Evolutionary conservation across 2,888 invertebrate genomes (phyloP).

Genomic region (Agrotis clavis): DNA sequence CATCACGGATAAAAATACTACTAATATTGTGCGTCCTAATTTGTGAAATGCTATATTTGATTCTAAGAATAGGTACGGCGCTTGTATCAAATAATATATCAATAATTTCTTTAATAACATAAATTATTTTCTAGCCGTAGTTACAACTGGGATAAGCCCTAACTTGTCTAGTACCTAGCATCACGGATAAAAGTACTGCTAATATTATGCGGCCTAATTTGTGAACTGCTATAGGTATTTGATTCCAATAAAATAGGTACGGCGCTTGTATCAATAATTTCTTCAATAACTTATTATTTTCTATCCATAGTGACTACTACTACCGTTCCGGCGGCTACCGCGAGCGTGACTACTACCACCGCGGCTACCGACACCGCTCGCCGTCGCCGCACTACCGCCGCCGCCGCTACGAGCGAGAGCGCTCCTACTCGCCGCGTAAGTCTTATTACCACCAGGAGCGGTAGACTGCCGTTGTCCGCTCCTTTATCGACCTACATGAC

Average conservation of each 20-base stretch:
- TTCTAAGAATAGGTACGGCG: no score
- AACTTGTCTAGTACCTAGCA: no score
- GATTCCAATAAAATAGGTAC: no score
- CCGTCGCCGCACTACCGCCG: conserved; percentile 94
- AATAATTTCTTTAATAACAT: conserved; percentile 15
- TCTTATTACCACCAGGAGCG: conserved; percentile 82
- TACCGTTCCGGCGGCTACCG: conserved; percentile 86
- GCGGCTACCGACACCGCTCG: conserved; percentile 91
- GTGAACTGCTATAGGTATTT: no score
- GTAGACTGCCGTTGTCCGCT: conserved; percentile 49
- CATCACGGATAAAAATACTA: no score
- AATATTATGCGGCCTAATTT: no score
- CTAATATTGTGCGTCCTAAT: no score
- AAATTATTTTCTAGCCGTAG: conserved; percentile 46
- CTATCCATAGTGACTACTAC: conserved; percentile 78
- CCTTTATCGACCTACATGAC: conserved; percentile 26
- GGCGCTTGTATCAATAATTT: background rate
- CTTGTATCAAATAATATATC: no score
- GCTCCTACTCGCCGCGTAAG: conserved; percentile 96
- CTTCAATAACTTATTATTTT: conserved; percentile 10
- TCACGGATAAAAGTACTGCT: no score
- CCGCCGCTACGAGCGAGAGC: conserved; percentile 94
- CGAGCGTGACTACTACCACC: conserved; percentile 90
- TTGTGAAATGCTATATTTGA: no score
- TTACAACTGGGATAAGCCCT: no score